These are phyloP conservation scores for Pammene fasciana DNA, from an alignment of 2,888 invertebrate species.

Conservation along the genomic window DNA sequence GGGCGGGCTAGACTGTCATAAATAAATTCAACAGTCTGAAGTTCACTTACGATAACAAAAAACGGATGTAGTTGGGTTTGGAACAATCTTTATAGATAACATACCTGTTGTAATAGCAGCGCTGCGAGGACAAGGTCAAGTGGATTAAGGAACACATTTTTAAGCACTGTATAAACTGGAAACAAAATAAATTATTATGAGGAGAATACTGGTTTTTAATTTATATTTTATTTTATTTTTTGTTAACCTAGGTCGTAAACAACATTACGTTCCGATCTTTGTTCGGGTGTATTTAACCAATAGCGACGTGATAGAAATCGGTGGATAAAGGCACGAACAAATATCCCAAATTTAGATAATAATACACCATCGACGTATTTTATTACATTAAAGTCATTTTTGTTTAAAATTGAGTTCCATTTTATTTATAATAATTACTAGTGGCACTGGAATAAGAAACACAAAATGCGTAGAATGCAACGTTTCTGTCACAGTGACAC, in stretches of 20 bases:
- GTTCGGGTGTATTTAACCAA: neutral
- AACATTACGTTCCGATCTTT: slow-evolving; percentile 10
- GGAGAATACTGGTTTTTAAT: neutral
- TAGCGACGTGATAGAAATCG: no score
- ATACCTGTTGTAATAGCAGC: slow-evolving; percentile 45
- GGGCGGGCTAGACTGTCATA: slow-evolving; percentile 9
- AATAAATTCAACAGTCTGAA: slow-evolving; percentile 30
- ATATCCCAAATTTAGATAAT: neutral
- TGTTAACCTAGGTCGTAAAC: slow-evolving; percentile 8
- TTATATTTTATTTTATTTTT: neutral
- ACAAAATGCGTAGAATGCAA: neutral
- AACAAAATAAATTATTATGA: slow-evolving; percentile 3
- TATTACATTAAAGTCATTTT: neutral
- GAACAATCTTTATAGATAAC: slow-evolving; percentile 23
- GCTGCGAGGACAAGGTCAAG: slow-evolving; percentile 23
- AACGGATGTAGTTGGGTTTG: no score
- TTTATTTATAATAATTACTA: neutral
- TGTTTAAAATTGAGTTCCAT: neutral
- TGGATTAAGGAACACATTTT: slow-evolving; percentile 44
- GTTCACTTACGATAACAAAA: slow-evolving; percentile 34
- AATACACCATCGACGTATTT: neutral
- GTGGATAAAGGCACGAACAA: neutral
- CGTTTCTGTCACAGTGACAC: slow-evolving; percentile 15
- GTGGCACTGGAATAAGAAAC: neutral
- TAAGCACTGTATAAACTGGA: slow-evolving; percentile 21